Base-by-base conservation (phyloP, 2,797 vertebrate genomes). In the Lutjanus campechanus region DNA sequence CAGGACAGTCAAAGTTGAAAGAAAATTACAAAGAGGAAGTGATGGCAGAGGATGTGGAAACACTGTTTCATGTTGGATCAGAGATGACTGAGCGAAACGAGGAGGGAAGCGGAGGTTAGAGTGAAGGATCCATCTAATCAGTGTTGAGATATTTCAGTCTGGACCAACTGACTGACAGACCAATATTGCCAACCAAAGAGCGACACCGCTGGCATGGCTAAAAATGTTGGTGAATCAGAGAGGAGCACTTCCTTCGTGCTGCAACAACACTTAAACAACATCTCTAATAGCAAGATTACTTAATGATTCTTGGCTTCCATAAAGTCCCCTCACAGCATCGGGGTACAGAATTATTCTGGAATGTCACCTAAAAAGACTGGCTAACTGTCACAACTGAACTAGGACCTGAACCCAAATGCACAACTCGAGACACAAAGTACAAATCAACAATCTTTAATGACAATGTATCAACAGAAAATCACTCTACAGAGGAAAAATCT, bases 41-140 rank as follows among this genome's bases (percentile, higher is more conserved):
- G 58, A 77, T 59, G 76, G 70, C 2, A 5, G 50, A 79, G 67
- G 77, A 82, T 81, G 82, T 51, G 73, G 73, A 29, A 82, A 70
- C 62, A 36, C 11, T 41, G 69, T 81, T 90, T 89, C 77, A 90
- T 89, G 78, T 86, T 0, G 10, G 79, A 71, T 90, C 86, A 82
- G 74, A 78, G 70, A 83, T 58, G 79, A 69, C 70, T 66, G 73
- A 73, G 76, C 6, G 3, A 72, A 46, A 86, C 76, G 83, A 83
- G 54, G 40, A 64, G 62, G 76, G 78, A 84, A 59, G 66, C 7
- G n/a, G 72, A 73, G 89, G 91, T 89, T 85, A 83, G 80, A 11
- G 62, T 20, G 36, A 81, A 81, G 84, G 91, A 87, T 36, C 29
- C 29, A 5, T 36, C 29, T 36, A 36, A 36, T 36, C 29, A 36